Conservation (phyloP, 2,888 invertebrate species). For the Zaprionus bogoriensis region DNA sequence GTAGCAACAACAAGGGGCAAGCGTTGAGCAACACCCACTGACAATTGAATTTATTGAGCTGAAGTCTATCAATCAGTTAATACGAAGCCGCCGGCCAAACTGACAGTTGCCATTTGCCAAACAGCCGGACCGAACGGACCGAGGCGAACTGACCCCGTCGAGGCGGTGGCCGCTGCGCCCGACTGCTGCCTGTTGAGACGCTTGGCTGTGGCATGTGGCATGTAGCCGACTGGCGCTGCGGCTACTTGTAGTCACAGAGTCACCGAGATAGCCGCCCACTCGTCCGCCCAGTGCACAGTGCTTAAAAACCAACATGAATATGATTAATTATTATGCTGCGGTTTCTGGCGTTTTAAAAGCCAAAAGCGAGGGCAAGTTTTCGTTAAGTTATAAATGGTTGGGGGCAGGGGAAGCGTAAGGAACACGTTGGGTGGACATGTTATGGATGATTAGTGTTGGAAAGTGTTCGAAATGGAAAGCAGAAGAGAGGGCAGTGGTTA, state of each 20-base stretch:
- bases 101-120: slow-evolving; percentile 28
- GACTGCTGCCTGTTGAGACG: neutral
- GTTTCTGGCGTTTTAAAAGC: neutral
- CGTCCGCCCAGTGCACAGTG: slow-evolving; percentile 24
- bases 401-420: no score
- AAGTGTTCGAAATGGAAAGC: no score
- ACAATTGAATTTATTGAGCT: slow-evolving; percentile 73
- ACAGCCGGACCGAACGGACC: slow-evolving; percentile 1
- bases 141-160: neutral
- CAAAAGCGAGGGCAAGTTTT: neutral
- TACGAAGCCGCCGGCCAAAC: slow-evolving; percentile 53
- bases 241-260: slow-evolving; percentile 45
- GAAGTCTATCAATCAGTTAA: slow-evolving; percentile 73
- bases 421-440: neutral
- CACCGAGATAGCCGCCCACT: slow-evolving; percentile 23
- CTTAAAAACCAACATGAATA: neutral
- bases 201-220: slow-evolving; percentile 13
- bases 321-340: slow-evolving; percentile 1
- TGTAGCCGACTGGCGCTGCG: slow-evolving; percentile 3
- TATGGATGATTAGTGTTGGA: neutral
- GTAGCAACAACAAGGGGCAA: slow-evolving; percentile 8
- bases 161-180: neutral
- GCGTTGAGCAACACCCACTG: slow-evolving; percentile 38
- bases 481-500: no score
- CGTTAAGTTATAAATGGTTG: neutral